Evolutionary conservation across 1,140 invertebrate genomes (phyloP).

Genomic region (Zophobas atratus): DNA sequence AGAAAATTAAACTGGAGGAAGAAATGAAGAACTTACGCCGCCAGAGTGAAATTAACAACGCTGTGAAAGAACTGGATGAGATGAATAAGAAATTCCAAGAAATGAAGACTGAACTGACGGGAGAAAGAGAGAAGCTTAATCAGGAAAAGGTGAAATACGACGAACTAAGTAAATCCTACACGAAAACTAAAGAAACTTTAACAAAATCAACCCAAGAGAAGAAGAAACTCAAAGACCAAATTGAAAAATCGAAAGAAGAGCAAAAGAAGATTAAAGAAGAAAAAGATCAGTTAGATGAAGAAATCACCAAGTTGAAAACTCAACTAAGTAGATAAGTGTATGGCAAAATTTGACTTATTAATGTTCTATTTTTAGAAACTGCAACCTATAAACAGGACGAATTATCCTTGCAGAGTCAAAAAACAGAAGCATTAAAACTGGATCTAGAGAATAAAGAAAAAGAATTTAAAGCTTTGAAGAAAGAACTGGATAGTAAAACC

Average conservation of each 20-base stretch:
- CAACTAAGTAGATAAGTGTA: slow-evolving; percentile 65
- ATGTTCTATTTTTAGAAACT: slow-evolving; percentile 64
- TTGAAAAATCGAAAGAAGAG: slow-evolving; percentile 69
- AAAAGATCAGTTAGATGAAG: slow-evolving; percentile 73
- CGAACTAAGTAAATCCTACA: slow-evolving; percentile 69
- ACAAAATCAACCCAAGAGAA: slow-evolving; percentile 69
- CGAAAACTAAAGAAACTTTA: slow-evolving; percentile 69
- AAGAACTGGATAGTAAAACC: slow-evolving; percentile 72
- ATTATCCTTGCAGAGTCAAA: slow-evolving; percentile 70
- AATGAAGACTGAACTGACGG: slow-evolving; percentile 67
- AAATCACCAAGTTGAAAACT: slow-evolving; percentile 71
- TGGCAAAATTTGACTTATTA: not conserved
- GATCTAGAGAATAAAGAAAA: slow-evolving; percentile 73
- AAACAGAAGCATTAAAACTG: slow-evolving; percentile 72
- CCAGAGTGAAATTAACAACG: slow-evolving; percentile 66
- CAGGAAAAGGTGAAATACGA: slow-evolving; percentile 70
- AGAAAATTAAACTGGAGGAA: slow-evolving; percentile 70
- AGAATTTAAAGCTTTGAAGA: slow-evolving; percentile 73
- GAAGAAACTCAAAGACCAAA: slow-evolving; percentile 69
- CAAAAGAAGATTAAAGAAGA: slow-evolving; percentile 70
- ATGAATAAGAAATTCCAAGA: slow-evolving; percentile 56
- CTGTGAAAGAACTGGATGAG: slow-evolving; percentile 59
- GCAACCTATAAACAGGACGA: slow-evolving; percentile 70
- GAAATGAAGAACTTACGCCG: slow-evolving; percentile 66
- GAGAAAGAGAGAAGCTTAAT: slow-evolving; percentile 70